Base-by-base conservation (phyloP, 2,113 vertebrate species). In the Quiscalus mexicanus region DNA sequence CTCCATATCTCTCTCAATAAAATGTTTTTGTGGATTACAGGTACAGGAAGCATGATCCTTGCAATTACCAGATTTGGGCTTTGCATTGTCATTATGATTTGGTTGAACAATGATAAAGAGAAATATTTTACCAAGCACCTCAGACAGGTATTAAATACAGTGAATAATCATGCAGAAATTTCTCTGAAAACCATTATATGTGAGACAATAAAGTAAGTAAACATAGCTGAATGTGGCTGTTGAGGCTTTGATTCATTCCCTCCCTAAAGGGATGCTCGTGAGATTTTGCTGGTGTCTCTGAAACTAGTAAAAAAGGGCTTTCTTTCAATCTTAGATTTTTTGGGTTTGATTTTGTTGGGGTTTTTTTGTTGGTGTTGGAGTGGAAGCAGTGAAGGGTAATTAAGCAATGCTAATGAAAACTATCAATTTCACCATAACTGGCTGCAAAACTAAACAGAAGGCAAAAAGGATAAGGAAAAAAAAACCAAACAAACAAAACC, bases 391-490 rank as follows among this genome's bases (percentile, higher is more conserved):
- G 39, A 84, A 76, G 20, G 5, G 27, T 52, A 91, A 84, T 64
- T 84, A 91, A 77, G 76, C 44, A 89, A 58, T 75, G 59, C 53
- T 90, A 94, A 96, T 74, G 47, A 96, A 77, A 95, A 47, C 59
- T 84, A 89, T 85, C 35, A 41, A 30, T 80, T 92, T 83, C 37
- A 64, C 41, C 31, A 53, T 24, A 93, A 84, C 19, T 22, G 41
- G n/a, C n/a, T 60, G 28, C 42, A 74, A 65, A 78, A 37, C 11
- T 42, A 58, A 83, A 73, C 16, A 39, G 4, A 45, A 68, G 62
- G 67, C 9, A 58, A 88, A 96, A 62, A 58, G 6, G 7, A 39
- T 35, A n/a, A 62, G 6, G 6, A 33, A 35, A 56, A 56, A 21
- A 56, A n/a, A 58, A 15, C n/a, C n/a, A 58, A 56, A 6, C 20